These are phyloP conservation scores for Atrichornis clamosus DNA, from an alignment of 2,113 vertebrate genomes.

Conservation along the genomic window DNA sequence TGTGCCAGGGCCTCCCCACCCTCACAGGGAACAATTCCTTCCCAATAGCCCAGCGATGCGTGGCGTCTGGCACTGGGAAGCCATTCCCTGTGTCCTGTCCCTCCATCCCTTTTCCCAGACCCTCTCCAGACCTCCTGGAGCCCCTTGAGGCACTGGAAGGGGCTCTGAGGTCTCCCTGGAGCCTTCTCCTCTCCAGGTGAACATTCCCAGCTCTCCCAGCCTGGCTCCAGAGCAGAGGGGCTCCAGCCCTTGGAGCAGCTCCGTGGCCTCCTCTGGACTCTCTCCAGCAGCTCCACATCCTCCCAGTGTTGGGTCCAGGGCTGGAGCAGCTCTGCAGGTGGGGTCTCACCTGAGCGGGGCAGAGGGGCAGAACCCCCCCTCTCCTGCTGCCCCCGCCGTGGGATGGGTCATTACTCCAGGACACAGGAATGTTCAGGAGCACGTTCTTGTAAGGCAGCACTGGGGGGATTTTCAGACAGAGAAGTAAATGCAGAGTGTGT, in stretches of 20 bases:
- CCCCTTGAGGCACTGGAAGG: fast-evolving
- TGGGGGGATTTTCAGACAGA: neutral
- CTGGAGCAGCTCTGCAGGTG: neutral
- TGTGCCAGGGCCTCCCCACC: fast-evolving
- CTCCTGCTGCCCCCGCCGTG: neutral
- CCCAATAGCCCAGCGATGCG: neutral
- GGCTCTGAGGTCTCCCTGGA: neutral
- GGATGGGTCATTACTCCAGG: fast-evolving
- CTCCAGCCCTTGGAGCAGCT: neutral
- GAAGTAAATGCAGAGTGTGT: neutral
- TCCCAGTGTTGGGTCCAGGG: neutral
- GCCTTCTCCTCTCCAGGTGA: fast-evolving
- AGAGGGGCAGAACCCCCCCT: neutral
- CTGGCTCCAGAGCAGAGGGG: neutral
- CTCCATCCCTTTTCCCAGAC: neutral
- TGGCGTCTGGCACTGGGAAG: neutral
- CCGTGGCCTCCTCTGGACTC: fast-evolving
- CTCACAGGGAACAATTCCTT: fast-evolving
- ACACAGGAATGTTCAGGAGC: neutral
- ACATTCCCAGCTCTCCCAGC: neutral
- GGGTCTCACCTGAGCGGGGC: neutral
- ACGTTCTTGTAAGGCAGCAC: neutral
- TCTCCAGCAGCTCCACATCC: neutral
- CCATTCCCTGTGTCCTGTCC: neutral
- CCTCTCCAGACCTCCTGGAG: neutral